A percentile compares a stretch with the other conserved stretches of the same genome.
phyloP scores from a whole-genome alignment of 2,797 vertebrate species.

The Pantherophis vulpinus region DNA sequence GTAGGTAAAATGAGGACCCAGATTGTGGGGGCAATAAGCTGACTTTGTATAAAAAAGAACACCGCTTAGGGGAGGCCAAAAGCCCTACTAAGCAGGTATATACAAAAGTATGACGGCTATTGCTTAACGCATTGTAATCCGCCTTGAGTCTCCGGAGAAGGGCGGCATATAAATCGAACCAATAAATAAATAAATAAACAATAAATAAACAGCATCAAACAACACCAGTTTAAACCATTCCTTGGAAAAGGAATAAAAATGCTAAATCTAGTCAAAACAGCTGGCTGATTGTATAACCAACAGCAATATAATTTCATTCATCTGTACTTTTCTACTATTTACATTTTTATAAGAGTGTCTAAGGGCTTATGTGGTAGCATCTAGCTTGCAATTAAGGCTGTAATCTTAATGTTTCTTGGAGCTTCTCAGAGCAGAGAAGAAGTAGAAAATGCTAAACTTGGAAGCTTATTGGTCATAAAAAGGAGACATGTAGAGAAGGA shows the following conservation, averaged over 20 bases:
- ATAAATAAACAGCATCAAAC: not conserved
- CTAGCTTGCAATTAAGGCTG: not conserved
- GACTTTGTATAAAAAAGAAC: too few species aligned
- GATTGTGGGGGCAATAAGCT: too few species aligned
- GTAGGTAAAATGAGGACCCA: too few species aligned
- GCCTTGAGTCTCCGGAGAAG: too few species aligned
- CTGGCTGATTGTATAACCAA: not conserved
- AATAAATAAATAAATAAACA: too few species aligned
- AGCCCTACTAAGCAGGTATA: too few species aligned
- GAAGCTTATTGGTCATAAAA: not conserved
- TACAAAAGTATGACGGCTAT: too few species aligned
- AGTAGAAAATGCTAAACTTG: not conserved
- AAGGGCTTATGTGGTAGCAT: not conserved
- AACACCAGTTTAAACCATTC: not conserved
- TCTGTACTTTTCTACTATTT: not conserved
- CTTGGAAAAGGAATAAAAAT: not conserved
- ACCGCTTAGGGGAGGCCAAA: too few species aligned
- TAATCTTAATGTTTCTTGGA: not conserved
- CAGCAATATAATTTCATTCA: not conserved
- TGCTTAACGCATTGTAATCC: too few species aligned
- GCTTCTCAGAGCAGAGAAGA: not conserved
- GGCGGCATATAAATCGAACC: too few species aligned
- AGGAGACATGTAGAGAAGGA: not conserved
- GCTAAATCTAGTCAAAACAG: not conserved
- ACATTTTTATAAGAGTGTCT: not conserved